phyloP scores from a whole-genome alignment of 2,888 invertebrate species.

The Caenorhabditis auriculariae region DNA sequence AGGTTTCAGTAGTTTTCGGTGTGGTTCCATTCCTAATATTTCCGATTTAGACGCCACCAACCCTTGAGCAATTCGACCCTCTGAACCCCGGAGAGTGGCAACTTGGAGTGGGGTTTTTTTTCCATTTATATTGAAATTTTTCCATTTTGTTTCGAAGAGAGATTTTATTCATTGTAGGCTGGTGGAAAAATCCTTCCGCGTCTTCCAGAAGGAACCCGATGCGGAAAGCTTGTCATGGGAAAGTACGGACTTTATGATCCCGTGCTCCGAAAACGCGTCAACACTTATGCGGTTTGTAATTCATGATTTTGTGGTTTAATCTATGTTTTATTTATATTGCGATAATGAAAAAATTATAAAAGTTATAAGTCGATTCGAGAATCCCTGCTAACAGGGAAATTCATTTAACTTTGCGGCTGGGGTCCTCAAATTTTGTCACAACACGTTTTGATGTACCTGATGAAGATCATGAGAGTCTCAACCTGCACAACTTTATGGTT shows the following conservation, averaged over 20 bases:
- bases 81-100: slow-evolving; percentile 60
- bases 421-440: no score
- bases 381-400: no score
- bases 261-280: slow-evolving; percentile 52
- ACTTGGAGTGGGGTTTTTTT: slow-evolving; percentile 37
- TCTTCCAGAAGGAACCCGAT: slow-evolving; percentile 59
- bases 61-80: slow-evolving; percentile 61
- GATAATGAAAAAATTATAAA: no score
- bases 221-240: slow-evolving; percentile 61
- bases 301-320: no score
- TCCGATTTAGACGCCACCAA: slow-evolving; percentile 41
- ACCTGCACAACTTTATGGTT: no score
- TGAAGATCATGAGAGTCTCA: no score
- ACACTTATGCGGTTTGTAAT: slow-evolving; percentile 45
- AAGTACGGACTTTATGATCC: slow-evolving; percentile 62
- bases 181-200: slow-evolving; percentile 61
- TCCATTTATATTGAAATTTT: background rate
- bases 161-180: slow-evolving; percentile 19
- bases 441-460: no score
- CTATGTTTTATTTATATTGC: no score
- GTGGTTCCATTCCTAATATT: background rate
- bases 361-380: no score
- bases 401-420: no score
- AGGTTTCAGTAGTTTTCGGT: background rate
- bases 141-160: background rate